Base-by-base conservation (phyloP, 2,113 vertebrate genomes). In the Dromaius novaehollandiae region DNA sequence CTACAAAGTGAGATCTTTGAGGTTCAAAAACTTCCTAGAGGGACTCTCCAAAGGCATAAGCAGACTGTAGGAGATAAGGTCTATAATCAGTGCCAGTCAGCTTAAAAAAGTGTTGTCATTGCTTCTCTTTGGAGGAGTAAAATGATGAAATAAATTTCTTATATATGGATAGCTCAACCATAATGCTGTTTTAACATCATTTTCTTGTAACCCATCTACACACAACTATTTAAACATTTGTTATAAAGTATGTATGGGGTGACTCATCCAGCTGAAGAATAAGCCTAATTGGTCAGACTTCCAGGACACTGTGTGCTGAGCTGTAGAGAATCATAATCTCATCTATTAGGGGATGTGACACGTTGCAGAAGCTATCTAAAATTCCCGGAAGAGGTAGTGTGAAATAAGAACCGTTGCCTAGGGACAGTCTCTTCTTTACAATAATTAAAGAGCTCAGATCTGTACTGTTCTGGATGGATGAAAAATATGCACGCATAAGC, bases 251-350 rank as follows among this genome's bases (percentile, higher is more conserved):
- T 82, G 84, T 80, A 73, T 89, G 81, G 84, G 88, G 66, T 97
- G 97, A 98, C 82, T 97, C 96, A 97, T 73, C 42, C 58, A 88
- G 86, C 80, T 95, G 88, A 93, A 93, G 82, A 88, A 91, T 90
- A 92, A 94, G 76, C 76, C 71, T 97, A 97, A 97, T 97, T 97
- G 97, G 96, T 96, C 97, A 96, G 82, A 95, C 78, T 93, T 97
- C 21, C 95, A 96, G 95, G 95, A 97, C 96, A 90, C 66, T 2
- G 50, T 92, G 95, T 97, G 94, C 96, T 94, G 91, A 97, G 93
- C 95, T 93, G 93, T 8, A 93, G 69, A 94, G 91, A 97, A 96
- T 95, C 93, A 93, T 75, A 78, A 87, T 93, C 80, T 95, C 96
- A 95, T 97, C 95, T 91, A 89, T 96, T 93, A 97, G 93, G 82